Evolutionary conservation across 1,140 invertebrate species (phyloP).

Genomic region (Cotesia typhae): DNA sequence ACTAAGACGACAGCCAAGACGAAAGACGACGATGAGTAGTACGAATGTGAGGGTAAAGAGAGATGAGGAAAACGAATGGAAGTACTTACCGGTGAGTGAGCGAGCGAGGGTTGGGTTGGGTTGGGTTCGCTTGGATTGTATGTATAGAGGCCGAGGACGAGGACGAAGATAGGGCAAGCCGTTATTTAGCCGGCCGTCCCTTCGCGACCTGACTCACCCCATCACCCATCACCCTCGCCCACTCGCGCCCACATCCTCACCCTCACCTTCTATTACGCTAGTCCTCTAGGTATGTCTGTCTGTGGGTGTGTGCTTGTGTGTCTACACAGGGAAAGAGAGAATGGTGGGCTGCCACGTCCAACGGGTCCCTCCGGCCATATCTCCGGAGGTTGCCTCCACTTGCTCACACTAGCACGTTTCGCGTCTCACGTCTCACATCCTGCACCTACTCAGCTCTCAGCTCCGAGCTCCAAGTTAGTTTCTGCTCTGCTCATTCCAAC

Average conservation of each 20-base stretch:
- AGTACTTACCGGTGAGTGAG: conserved; percentile 1
- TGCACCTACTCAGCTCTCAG: conserved; percentile 7
- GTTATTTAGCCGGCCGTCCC: conserved; percentile 61
- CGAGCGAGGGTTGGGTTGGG: conserved; percentile 20
- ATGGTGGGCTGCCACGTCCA: conserved; percentile 7
- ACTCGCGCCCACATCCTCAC: conserved; percentile 17
- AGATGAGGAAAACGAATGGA: conserved; percentile 34
- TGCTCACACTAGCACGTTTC: background rate
- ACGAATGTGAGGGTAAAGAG: conserved; percentile 47
- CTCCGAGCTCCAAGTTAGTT: too few species aligned
- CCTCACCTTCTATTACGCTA: background rate
- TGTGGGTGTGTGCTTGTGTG: too few species aligned
- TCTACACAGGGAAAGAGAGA: too few species aligned
- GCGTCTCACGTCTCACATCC: background rate
- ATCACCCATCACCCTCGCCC: conserved; percentile 23
- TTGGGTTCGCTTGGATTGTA: background rate
- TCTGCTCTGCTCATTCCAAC: too few species aligned
- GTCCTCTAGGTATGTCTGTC: too few species aligned
- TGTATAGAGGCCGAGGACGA: background rate
- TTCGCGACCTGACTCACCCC: conserved; percentile 44
- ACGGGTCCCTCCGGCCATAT: conserved; percentile 32
- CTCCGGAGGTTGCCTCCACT: background rate
- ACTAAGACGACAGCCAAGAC: conserved; percentile 6
- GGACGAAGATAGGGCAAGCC: conserved; percentile 56
- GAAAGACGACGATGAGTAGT: conserved; percentile 33